Conservation (phyloP, 1,140 invertebrate genomes). For the Lucilia sericata region DNA sequence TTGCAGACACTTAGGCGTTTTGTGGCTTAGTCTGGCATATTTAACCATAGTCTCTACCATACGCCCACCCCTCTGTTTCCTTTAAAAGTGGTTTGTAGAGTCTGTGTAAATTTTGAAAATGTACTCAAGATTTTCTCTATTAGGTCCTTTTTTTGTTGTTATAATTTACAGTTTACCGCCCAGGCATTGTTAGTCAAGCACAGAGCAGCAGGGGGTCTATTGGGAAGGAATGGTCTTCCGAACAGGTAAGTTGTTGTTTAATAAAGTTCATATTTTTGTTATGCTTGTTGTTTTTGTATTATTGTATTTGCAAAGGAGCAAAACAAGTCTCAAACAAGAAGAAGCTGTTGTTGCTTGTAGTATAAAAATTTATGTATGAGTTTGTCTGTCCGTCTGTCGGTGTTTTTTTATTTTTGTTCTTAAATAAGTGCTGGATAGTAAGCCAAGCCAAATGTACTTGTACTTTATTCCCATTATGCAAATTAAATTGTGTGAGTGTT, state of each 20-base stretch:
- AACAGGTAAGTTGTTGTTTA: background rate
- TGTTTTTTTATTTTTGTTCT: no score
- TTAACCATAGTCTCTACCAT: background rate
- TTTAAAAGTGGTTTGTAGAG: background rate
- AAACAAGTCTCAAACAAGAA: background rate
- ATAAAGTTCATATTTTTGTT: background rate
- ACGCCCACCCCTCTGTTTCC: background rate
- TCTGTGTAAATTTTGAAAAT: background rate
- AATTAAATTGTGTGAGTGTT: conserved; percentile 20
- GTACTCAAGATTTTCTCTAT: background rate
- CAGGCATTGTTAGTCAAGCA: background rate
- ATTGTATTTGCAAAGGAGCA: background rate
- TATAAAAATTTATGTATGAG: no score
- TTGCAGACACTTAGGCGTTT: conserved; percentile 15
- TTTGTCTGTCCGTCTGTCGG: no score
- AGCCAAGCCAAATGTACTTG: background rate
- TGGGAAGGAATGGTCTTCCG: background rate
- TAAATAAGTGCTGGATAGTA: no score
- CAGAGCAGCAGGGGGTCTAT: background rate
- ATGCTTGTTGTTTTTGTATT: background rate
- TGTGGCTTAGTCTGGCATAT: conserved; percentile 20
- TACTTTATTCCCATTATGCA: conserved; percentile 29
- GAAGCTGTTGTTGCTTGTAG: background rate
- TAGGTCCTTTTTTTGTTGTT: background rate
- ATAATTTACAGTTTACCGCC: background rate